Conservation (phyloP, 2,113 vertebrate genomes). For the Saccopteryx bilineata region DNA sequence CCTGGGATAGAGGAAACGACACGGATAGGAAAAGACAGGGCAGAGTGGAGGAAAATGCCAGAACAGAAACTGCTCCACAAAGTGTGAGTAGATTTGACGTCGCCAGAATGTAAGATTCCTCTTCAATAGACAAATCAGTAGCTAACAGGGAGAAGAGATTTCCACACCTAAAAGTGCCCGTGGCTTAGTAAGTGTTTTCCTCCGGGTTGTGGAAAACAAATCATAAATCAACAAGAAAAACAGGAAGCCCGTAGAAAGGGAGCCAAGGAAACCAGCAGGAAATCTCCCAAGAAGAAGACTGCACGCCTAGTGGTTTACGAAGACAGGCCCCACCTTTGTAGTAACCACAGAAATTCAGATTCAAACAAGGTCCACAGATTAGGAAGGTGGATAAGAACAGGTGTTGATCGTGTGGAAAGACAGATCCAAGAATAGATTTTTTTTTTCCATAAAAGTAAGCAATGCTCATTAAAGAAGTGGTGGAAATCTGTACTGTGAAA, state of each 20-base stretch:
- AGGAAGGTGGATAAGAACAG: background rate
- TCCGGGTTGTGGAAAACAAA: background rate
- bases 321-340: background rate
- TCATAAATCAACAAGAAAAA: background rate
- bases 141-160: background rate
- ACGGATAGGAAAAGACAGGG: background rate
- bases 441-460: background rate
- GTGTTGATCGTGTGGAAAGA: background rate
- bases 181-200: background rate
- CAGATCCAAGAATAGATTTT: background rate
- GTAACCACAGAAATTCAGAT: background rate
- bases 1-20: background rate
- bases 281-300: background rate
- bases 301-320: background rate
- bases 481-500: background rate
- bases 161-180: rapidly evolving
- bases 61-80: background rate
- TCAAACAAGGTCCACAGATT: background rate
- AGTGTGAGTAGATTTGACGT: background rate
- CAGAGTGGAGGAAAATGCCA: background rate
- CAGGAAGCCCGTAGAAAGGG: background rate
- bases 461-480: background rate
- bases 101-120: background rate
- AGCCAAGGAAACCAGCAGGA: background rate
- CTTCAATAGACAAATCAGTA: background rate